Base-by-base conservation (phyloP, 64 coral and sea anemone genomes). In the Orbicella faveolata region DNA sequence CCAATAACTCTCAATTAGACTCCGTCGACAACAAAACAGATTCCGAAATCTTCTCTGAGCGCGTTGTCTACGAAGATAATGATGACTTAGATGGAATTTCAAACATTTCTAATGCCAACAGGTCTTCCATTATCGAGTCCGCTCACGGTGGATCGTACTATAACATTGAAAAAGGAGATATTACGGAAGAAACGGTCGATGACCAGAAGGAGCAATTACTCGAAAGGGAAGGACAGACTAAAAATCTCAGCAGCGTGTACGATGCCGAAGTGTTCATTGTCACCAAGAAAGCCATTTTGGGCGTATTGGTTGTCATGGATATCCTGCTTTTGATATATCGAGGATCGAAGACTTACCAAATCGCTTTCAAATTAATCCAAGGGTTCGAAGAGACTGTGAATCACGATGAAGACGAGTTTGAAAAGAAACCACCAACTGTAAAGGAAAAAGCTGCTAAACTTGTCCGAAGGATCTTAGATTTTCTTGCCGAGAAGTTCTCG, bases 281-380 rank as follows among this genome's bases (percentile, higher is more conserved):
- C 26, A 81, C 89, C 19, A 76, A 53, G 37, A 88, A 84, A 9
- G 78, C 87, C 17, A 59, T 95, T 75, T 83, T 91, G 70, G 89
- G 78, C 36, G 86, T 95, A 11, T n/a, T 95, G 57, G 86, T 74
- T 15, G 36, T 90, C 9, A 83, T 95, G 6, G 94, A 95, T 34
- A 82, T 89, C 67, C 80, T 95, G 2, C 94, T 95, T 7, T 88
- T 95, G 1, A 86, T 95, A 19, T 95, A 92, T 73, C 90, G 94
- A 3, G 81, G 86, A 35, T 68, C 89, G 5, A 84, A 92, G 61
- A 95, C 94, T 34, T 95, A 95, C 36, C 85, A 92, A 51, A 78
- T 85, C 9, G 86, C 69, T 17, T 39, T 95, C 15, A 89, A 65
- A 48, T 80, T 95, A 53, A 87, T 95, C 33, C 83, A 92, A 39